These are phyloP conservation scores for Bettongia penicillata DNA, from an alignment of 2,113 vertebrate genomes.

Conservation along the genomic window DNA sequence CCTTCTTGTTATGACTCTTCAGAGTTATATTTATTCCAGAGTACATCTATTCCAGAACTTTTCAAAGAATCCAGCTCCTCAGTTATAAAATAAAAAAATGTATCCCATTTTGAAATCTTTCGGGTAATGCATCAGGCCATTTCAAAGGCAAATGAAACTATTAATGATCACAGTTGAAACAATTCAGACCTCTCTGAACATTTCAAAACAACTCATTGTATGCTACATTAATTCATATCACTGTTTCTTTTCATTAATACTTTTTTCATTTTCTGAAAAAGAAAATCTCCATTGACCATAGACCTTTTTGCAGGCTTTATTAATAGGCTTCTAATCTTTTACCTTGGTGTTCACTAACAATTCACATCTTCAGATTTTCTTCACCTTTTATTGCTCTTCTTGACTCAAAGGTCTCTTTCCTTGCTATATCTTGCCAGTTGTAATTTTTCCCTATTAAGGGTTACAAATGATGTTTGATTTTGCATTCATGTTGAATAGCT, in stretches of 20 bases:
- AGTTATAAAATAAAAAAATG: constrained; percentile 21
- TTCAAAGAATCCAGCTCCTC: constrained; percentile 10
- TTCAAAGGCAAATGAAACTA: constrained; percentile 73
- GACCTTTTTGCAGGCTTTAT: constrained; percentile 53
- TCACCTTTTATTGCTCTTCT: constrained; percentile 17
- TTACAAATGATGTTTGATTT: not conserved
- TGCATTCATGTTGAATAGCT: not conserved
- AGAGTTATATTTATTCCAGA: not conserved
- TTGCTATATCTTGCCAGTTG: constrained; percentile 14
- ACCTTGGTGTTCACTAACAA: constrained; percentile 37
- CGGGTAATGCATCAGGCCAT: constrained; percentile 59
- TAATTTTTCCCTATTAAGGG: constrained; percentile 41
- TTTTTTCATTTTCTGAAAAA: constrained; percentile 68
- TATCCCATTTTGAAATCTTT: not conserved
- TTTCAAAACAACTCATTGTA: constrained; percentile 64
- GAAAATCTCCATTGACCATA: constrained; percentile 64
- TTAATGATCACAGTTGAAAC: constrained; percentile 64
- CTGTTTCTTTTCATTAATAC: constrained; percentile 58
- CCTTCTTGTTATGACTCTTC: constrained; percentile 2
- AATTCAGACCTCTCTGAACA: constrained; percentile 72
- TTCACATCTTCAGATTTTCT: not conserved
- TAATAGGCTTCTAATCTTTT: constrained; percentile 22
- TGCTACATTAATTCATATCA: constrained; percentile 50
- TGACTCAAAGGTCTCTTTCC: not conserved
- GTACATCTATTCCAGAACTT: not conserved